A percentile compares a stretch with the other conserved stretches of the same genome.
phyloP scores from a whole-genome alignment of 2,888 invertebrate species.

The Acrobasis consociella region DNA sequence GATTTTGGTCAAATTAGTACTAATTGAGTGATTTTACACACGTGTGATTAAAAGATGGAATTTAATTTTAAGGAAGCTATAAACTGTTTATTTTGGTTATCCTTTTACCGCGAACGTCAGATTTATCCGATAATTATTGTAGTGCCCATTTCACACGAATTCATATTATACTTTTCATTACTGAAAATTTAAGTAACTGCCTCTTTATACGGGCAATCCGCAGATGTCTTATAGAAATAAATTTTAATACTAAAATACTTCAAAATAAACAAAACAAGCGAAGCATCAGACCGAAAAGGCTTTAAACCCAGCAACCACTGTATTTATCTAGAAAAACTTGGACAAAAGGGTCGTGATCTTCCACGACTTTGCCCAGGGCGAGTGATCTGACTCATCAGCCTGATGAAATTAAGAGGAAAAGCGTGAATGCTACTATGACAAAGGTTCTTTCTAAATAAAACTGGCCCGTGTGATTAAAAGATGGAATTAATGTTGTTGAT shows the following conservation, averaged over 20 bases:
- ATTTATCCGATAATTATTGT: no score
- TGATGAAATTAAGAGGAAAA: constrained; percentile 19
- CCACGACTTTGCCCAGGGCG: constrained; percentile 1
- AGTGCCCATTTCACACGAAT: no score
- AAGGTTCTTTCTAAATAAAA: constrained; percentile 7
- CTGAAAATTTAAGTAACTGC: no score
- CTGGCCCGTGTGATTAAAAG: background rate
- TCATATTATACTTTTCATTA: no score
- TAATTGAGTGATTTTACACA: no score
- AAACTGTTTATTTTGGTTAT: no score
- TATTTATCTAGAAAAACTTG: constrained; percentile 11
- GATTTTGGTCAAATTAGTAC: no score
- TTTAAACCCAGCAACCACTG: constrained; percentile 8
- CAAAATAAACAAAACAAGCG: constrained; percentile 15
- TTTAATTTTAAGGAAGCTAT: no score
- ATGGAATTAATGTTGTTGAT: background rate
- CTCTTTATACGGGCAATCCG: no score
- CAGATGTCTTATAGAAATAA: background rate
- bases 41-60: no score
- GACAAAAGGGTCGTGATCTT: constrained; percentile 1
- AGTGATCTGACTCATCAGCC: constrained; percentile 4
- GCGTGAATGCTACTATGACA: constrained; percentile 10
- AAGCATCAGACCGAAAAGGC: constrained; percentile 10
- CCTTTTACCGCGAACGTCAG: no score
- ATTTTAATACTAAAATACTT: background rate